These are phyloP conservation scores for Phataginus tetradactyla DNA, from an alignment of 2,797 vertebrate genomes.

Conservation along the genomic window DNA sequence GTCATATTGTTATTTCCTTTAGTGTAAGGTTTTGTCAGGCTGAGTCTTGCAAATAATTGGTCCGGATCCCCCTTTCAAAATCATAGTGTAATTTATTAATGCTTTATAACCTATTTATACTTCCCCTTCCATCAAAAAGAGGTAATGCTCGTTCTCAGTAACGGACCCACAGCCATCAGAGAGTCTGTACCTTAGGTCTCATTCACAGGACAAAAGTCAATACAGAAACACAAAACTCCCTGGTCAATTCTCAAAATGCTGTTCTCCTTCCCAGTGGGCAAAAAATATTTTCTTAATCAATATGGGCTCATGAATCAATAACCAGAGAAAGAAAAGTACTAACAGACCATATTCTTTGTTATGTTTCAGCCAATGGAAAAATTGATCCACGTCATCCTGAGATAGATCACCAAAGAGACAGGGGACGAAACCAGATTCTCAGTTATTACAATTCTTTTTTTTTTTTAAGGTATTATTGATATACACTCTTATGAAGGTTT, in stretches of 20 bases:
- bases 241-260: background rate
- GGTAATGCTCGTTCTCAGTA: background rate
- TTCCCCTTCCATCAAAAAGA: background rate
- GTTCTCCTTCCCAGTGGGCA: background rate
- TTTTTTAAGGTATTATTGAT: too few species aligned
- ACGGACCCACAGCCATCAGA: background rate
- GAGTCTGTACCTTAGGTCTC: background rate
- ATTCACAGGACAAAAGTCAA: background rate
- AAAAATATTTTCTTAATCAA: background rate
- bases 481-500: too few species aligned
- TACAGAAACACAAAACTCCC: background rate
- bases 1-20: background rate
- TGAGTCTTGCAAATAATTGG: background rate
- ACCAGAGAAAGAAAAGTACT: background rate
- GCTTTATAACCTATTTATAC: background rate
- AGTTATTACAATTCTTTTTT: background rate
- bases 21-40: background rate
- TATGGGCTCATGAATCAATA: background rate
- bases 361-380: background rate
- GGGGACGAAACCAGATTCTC: background rate
- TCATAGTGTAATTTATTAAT: background rate
- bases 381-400: background rate
- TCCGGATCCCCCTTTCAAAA: background rate
- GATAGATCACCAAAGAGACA: background rate
- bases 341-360: background rate